Evolutionary conservation across 2,888 invertebrate species (phyloP), one percentile per base, ranked within the genome.

Genomic region (Drosophila acutilabella): DNA sequence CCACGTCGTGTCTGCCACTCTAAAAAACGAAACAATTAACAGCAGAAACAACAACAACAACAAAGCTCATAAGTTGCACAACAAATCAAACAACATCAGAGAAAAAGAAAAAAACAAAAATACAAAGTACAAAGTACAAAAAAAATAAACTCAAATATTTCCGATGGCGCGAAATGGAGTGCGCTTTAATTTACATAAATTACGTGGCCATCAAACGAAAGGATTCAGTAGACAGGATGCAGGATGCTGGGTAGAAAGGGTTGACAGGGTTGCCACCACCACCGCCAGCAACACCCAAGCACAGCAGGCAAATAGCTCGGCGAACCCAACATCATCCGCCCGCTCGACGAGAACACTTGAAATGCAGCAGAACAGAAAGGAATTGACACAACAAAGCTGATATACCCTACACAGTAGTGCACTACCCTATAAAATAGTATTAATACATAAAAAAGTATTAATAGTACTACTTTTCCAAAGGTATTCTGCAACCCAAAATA

Each of bases 111-210:
- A 47, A 54, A 41, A 30, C 30, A 30, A 30, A 8, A 30, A 30
- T 6, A 30, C 30, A 8, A 30, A 30, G 23, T 23, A 23, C 23
- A 51, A 23, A 62, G 38, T 16, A 51, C 23, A 45, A 60, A 65
- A 48, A 52, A 33, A 54, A 38, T 68, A 58, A 70, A 71, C 76
- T 68, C 61, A 77, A 78, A 64, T 74, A 71, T 80, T 77, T 71
- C 30, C 60, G 44, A 79, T 88, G 88, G 88, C 83, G 83, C 83
- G 83, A 77, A 87, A 84, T 84, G 84, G 78, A 89, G 88, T 85
- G 84, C 77, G 84, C 85, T 87, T 87, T 87, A 88, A 89, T 86
- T 86, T 86, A 78, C 86, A 86, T 86, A 86, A 89, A 88, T 89
- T 86, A 88, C 71, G 51, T 14, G 54, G 51, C 30, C 54, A 26